Percentiles rank a stretch among this genome's conserved stretches.
Conservation (phyloP, 2,888 invertebrate genomes). For the Noctua pronuba region DNA sequence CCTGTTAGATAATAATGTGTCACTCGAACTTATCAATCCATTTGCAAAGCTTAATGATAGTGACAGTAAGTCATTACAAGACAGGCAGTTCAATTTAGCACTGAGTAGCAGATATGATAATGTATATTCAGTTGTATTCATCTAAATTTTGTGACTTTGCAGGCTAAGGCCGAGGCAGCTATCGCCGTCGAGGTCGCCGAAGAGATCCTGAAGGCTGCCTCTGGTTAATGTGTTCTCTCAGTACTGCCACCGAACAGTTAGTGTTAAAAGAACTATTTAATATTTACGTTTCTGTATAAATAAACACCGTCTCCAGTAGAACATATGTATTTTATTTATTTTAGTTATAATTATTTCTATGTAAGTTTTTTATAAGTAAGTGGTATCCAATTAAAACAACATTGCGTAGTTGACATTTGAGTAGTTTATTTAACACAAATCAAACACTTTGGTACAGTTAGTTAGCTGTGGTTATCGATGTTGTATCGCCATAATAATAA, state of each 20-base stretch:
- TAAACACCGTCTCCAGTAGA: slow-evolving; percentile 80
- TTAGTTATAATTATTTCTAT: slow-evolving; percentile 24
- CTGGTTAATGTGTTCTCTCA: slow-evolving; percentile 74
- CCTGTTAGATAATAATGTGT: neutral
- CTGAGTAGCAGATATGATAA: neutral
- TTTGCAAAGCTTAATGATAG: neutral
- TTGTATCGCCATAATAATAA: slow-evolving; percentile 78
- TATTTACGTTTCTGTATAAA: slow-evolving; percentile 77
- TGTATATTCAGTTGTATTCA: slow-evolving; percentile 15
- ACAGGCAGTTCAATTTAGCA: neutral
- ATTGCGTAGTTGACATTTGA: slow-evolving; percentile 86
- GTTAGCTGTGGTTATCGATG: slow-evolving; percentile 86
- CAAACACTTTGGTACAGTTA: slow-evolving; percentile 91
- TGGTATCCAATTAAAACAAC: slow-evolving; percentile 77
- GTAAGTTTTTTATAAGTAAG: slow-evolving; percentile 28
- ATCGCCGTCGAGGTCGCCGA: slow-evolving; percentile 98
- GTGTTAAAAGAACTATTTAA: slow-evolving; percentile 80
- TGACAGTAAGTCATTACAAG: neutral
- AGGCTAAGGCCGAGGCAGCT: slow-evolving; percentile 96
- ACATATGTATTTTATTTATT: slow-evolving; percentile 63
- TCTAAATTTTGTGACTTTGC: slow-evolving; percentile 67
- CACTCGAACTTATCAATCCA: neutral
- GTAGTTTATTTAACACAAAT: slow-evolving; percentile 91
- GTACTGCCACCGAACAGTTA: slow-evolving; percentile 71
- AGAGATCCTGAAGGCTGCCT: slow-evolving; percentile 96